phyloP scores from a whole-genome alignment of 2,113 vertebrate genomes.

The Halichoeres trimaculatus region DNA sequence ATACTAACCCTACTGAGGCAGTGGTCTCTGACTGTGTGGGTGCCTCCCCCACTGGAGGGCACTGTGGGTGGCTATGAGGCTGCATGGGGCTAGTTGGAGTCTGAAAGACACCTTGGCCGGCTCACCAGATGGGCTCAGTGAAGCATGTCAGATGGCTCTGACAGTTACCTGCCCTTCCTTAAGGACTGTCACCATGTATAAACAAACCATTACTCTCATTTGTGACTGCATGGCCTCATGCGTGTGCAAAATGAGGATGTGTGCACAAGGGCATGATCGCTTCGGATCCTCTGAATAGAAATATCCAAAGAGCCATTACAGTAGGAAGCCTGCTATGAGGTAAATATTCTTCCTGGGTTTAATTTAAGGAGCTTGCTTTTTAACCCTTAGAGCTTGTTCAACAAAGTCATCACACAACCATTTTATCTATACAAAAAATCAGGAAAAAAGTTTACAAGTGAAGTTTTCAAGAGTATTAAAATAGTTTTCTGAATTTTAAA shows the following conservation, averaged over 20 bases:
- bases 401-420: too few species aligned
- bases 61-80: constrained; percentile 34
- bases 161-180: constrained; percentile 72
- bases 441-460: too few species aligned
- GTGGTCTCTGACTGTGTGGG: background rate
- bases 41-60: constrained; percentile 60
- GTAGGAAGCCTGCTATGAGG: background rate
- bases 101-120: constrained; percentile 56
- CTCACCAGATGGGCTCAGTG: constrained; percentile 67
- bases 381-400: too few species aligned
- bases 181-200: constrained; percentile 66
- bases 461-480: too few species aligned
- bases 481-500: too few species aligned
- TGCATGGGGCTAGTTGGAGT: background rate
- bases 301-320: background rate
- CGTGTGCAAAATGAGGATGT: background rate
- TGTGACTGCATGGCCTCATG: constrained; percentile 10
- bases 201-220: constrained; percentile 67
- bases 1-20: background rate
- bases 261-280: background rate
- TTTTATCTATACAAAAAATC: too few species aligned
- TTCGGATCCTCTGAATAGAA: background rate
- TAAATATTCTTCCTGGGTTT: too few species aligned
- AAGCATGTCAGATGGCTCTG: constrained; percentile 60
- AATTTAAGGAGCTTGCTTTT: too few species aligned